A percentile compares a stretch with the other conserved stretches of the same genome.
phyloP scores from a whole-genome alignment of 2,797 vertebrate genomes.

The Sorex maritimensis region DNA sequence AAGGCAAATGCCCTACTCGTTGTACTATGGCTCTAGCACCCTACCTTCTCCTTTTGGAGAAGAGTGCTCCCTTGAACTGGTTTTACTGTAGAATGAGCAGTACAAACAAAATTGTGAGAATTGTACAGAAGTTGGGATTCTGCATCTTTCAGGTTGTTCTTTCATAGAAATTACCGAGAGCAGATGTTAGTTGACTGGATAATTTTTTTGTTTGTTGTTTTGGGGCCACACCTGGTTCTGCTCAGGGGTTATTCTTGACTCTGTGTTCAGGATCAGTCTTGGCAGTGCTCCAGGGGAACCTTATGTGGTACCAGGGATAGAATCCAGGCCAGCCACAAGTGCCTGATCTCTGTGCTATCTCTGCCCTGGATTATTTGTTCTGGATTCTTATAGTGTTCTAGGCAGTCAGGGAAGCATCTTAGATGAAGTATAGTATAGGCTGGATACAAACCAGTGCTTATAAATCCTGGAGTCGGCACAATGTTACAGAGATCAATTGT shows the following conservation, averaged over 20 bases:
- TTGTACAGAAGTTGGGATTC: neutral
- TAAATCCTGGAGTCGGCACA: neutral
- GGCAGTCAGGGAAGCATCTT: neutral
- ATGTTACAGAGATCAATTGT: neutral
- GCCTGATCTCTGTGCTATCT: too few species aligned
- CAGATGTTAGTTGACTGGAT: neutral
- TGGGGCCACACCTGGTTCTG: too few species aligned
- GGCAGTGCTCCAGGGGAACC: too few species aligned
- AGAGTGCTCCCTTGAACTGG: neutral
- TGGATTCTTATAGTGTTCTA: neutral
- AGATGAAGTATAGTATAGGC: neutral
- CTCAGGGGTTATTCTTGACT: too few species aligned
- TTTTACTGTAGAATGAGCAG: conserved; percentile 14
- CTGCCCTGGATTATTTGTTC: neutral
- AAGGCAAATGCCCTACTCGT: too few species aligned
- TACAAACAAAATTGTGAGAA: conserved; percentile 48
- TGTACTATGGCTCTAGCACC: too few species aligned
- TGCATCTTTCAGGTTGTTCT: neutral
- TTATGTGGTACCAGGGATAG: too few species aligned
- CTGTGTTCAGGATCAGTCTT: too few species aligned
- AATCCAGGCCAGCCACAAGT: too few species aligned
- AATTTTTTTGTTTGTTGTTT: too few species aligned
- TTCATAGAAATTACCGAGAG: neutral
- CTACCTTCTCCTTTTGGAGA: neutral
- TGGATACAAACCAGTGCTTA: neutral